Conservation (phyloP, 2,113 vertebrate species). For the Poecilia latipinna region DNA sequence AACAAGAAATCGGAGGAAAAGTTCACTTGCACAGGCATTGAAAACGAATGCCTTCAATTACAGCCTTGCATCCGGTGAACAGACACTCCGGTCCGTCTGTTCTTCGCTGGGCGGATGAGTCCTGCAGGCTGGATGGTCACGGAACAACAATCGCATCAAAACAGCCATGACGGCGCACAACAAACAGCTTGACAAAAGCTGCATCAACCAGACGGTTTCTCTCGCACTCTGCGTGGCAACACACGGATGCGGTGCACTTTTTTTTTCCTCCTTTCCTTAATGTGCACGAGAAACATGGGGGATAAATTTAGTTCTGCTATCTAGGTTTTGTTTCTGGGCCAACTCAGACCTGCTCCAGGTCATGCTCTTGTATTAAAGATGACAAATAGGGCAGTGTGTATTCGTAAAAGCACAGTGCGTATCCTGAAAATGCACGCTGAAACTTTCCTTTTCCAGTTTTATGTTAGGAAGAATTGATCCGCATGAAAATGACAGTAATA, state of each 20-base stretch:
- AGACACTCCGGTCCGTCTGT: slow-evolving; percentile 24
- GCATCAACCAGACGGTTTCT: slow-evolving; percentile 31
- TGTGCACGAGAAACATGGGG: slow-evolving; percentile 19
- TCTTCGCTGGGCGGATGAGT: slow-evolving; percentile 19
- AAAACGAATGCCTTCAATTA: slow-evolving; percentile 31
- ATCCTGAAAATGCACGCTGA: not conserved
- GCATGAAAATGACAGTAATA: not conserved
- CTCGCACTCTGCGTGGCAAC: slow-evolving; percentile 23
- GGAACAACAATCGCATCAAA: slow-evolving; percentile 57
- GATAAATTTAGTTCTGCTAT: slow-evolving; percentile 23
- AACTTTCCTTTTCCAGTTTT: not conserved
- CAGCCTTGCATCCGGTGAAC: slow-evolving; percentile 17
- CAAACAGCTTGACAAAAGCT: slow-evolving; percentile 53
- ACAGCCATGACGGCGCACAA: slow-evolving; percentile 36
- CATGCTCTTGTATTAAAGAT: not conserved
- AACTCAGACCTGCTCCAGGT: slow-evolving; percentile 3
- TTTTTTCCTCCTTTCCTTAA: not conserved
- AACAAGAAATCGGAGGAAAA: not conserved
- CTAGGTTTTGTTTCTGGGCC: slow-evolving; percentile 18
- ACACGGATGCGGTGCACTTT: not conserved
- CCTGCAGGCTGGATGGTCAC: slow-evolving; percentile 56
- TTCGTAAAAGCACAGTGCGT: not conserved
- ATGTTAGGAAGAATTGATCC: not conserved
- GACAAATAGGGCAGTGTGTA: not conserved
- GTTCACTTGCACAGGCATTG: not conserved